These are phyloP conservation scores for Mugil cephalus DNA, from an alignment of 2,113 vertebrate species.

Conservation along the genomic window DNA sequence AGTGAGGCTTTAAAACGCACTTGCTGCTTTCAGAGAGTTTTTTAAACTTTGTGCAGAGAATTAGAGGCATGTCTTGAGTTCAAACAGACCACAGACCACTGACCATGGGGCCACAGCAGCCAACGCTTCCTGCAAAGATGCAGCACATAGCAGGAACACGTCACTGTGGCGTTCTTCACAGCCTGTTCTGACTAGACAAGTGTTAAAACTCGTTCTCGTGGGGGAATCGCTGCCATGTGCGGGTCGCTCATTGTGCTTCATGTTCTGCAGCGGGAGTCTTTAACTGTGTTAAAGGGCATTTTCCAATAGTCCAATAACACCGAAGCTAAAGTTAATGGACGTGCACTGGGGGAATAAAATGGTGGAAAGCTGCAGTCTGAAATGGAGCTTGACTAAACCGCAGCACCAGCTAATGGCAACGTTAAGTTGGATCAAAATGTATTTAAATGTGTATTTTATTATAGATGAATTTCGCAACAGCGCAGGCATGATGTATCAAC, in stretches of 20 bases:
- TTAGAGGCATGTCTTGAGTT: background rate
- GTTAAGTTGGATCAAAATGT: background rate
- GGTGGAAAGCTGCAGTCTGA: background rate
- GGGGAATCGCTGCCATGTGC: constrained; percentile 18
- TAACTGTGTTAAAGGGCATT: constrained; percentile 18
- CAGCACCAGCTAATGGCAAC: background rate
- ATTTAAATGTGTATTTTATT: background rate
- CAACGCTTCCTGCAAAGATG: constrained; percentile 21
- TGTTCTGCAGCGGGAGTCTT: constrained; percentile 29
- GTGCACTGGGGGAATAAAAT: background rate
- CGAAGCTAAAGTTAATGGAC: constrained; percentile 9
- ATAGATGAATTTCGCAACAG: background rate
- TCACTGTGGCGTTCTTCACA: constrained; percentile 36
- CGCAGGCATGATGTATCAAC: background rate
- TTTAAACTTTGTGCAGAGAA: background rate
- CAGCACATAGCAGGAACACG: constrained; percentile 31
- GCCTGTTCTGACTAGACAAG: constrained; percentile 11
- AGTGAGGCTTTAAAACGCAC: background rate
- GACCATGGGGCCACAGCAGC: constrained; percentile 40
- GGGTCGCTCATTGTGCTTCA: constrained; percentile 2
- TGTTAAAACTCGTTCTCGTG: background rate
- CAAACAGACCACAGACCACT: constrained; percentile 20
- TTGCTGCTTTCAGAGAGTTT: background rate
- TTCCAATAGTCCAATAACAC: constrained; percentile 20
- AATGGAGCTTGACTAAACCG: constrained; percentile 4